Evolutionary conservation across 2,797 vertebrate genomes (phyloP).

Genomic region (Pampus argenteus): DNA sequence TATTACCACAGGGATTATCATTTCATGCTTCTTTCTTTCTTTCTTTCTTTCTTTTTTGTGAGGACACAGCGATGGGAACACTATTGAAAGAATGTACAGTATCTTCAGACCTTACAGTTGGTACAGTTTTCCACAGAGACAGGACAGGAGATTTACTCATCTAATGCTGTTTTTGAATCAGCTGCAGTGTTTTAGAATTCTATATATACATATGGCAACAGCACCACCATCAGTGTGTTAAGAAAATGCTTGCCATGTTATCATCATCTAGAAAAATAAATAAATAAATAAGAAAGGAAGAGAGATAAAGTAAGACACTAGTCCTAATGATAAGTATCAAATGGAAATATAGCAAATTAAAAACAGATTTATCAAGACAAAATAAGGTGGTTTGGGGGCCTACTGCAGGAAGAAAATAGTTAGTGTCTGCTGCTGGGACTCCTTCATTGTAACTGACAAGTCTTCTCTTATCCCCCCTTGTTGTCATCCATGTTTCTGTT

Average conservation of each 20-base stretch:
- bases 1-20: conserved; percentile 61
- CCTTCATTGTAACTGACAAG: conserved; percentile 40
- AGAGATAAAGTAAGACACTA: conserved; percentile 4
- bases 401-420: conserved; percentile 18
- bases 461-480: conserved; percentile 45
- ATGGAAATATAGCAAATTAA: conserved; percentile 12
- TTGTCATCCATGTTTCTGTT: conserved; percentile 36
- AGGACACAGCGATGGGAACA: conserved; percentile 44
- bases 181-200: conserved; percentile 49
- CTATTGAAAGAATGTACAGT: conserved; percentile 43
- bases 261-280: too few species aligned
- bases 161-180: conserved; percentile 49
- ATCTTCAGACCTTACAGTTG: conserved; percentile 35
- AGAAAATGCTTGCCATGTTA: conserved; percentile 44
- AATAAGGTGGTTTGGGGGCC: conserved; percentile 20
- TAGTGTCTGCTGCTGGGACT: conserved; percentile 27
- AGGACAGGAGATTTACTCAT: conserved; percentile 42
- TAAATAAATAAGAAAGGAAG: conserved; percentile 12
- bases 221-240: conserved; percentile 80
- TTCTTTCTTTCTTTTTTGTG: conserved; percentile 20
- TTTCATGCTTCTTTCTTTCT: conserved; percentile 27
- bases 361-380: conserved; percentile 17
- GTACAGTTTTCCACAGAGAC: conserved; percentile 40
- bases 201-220: conserved; percentile 76
- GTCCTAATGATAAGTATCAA: neutral